Evolutionary conservation across 2,113 vertebrate species (phyloP), one percentile per base, ranked within the genome.

Genomic region (Falcunculus frontatus): DNA sequence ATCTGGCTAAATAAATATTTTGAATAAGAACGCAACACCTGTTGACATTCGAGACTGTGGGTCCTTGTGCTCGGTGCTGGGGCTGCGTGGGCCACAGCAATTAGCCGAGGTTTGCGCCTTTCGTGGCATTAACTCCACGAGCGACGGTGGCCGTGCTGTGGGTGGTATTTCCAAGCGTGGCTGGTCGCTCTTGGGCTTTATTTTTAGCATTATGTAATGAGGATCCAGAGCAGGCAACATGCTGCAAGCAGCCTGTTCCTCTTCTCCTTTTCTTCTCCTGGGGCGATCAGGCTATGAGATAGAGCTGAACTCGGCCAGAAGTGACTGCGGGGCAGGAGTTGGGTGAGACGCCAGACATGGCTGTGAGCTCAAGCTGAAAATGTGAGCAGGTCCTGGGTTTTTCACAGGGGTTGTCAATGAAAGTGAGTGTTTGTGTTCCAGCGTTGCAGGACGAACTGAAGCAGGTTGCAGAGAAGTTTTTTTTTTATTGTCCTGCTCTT

Each of bases 1-100:
- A 80, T 95, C 57, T 62, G 84, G 70, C 62, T 84, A 90, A 74
- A 90, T 92, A 93, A 92, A 90, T 85, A 83, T 78, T 91, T 93
- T 95, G 63, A n/a, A 85, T 89, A 60, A 35, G 90, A 84, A 53
- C 3, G 35, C 65, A 87, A 81, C 95, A 97, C 95, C 95, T 97
- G 95, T 93, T 91, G 86, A 65, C 53, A 21, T 13, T 41, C 9
- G 16, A 42, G 85, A 84, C 93, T 89, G 74, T 81, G 56, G 41
- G 62, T 50, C 75, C 70, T 93, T 95, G 93, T 92, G n/a, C 65
- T 11, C 11, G 37, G 64, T 6, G 56, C 69, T 76, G 77, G 55
- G 53, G 68, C 55, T 62, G 44, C 16, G 33, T 53, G 2, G 16
- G 50, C 39, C 0, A 0, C 60, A 30, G n/a, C 37, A 18, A 2